Evolutionary conservation across 2,113 vertebrate species (phyloP).

Genomic region (Struthio camelus): DNA sequence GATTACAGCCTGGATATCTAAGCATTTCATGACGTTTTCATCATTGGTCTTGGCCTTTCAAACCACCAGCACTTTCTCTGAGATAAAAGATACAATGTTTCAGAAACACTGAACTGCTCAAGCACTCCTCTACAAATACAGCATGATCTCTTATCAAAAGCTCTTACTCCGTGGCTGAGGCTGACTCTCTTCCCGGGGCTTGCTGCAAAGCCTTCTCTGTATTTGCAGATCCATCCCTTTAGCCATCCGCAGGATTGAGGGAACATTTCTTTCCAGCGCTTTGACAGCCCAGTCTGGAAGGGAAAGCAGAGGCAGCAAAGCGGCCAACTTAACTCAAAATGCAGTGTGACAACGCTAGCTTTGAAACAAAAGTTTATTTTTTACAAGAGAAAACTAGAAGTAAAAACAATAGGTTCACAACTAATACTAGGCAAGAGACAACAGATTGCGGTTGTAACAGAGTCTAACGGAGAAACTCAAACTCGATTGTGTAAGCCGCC

Average conservation of each 20-base stretch:
- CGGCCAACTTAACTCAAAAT: not conserved
- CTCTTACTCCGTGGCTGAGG: slow-evolving; percentile 7
- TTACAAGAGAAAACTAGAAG: not conserved
- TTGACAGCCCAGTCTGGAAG: slow-evolving; percentile 56
- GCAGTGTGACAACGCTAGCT: not conserved
- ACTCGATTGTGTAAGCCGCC: not conserved
- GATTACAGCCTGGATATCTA: rapidly evolving
- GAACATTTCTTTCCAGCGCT: slow-evolving; percentile 51
- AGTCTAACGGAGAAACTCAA: not conserved
- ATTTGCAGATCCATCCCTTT: not conserved
- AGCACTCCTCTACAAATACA: not conserved
- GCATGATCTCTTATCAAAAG: not conserved
- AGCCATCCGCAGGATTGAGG: not conserved
- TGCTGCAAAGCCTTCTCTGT: slow-evolving; percentile 64
- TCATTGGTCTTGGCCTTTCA: no score
- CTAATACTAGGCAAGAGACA: not conserved
- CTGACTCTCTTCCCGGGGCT: slow-evolving; percentile 40
- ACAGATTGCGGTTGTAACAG: not conserved
- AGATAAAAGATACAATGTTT: no score
- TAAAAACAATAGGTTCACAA: not conserved
- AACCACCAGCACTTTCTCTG: no score
- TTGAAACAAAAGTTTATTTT: not conserved
- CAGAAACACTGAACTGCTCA: not conserved
- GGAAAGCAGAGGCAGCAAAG: not conserved
- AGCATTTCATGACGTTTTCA: rapidly evolving